phyloP scores from a whole-genome alignment of 2,888 invertebrate genomes.

The Drosophila austrosaltans region DNA sequence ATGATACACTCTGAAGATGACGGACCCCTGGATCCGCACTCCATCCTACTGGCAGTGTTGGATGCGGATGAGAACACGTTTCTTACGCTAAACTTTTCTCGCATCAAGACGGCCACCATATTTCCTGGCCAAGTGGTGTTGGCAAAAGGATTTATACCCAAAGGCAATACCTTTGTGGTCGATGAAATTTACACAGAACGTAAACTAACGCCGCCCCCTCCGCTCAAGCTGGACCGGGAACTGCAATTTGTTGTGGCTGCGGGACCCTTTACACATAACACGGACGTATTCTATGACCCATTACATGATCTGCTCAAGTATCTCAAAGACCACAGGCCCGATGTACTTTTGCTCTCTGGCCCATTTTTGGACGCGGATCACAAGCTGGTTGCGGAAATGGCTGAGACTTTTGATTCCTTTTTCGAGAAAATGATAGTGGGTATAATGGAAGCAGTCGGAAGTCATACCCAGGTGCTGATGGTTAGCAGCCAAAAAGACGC shows the following conservation, averaged over 20 bases:
- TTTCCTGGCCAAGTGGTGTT: conserved; percentile 85
- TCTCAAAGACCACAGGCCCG: conserved; percentile 88
- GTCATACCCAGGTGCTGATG: conserved; percentile 89
- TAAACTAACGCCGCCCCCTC: conserved; percentile 82
- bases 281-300: conserved; percentile 91
- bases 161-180: conserved; percentile 88
- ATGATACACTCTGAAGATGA: conserved; percentile 90
- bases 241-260: conserved; percentile 89
- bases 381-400: conserved; percentile 86
- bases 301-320: conserved; percentile 90
- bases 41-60: conserved; percentile 88
- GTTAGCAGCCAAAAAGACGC: conserved; percentile 91
- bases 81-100: conserved; percentile 84
- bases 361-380: conserved; percentile 92
- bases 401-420: conserved; percentile 89
- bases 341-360: conserved; percentile 92
- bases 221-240: conserved; percentile 84
- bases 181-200: conserved; percentile 87
- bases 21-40: conserved; percentile 88
- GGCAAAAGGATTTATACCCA: conserved; percentile 89
- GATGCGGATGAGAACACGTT: conserved; percentile 84
- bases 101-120: conserved; percentile 82
- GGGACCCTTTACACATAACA: conserved; percentile 92
- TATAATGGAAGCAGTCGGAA: conserved; percentile 86
- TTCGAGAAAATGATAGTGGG: conserved; percentile 89